Conservation (phyloP, 2,113 vertebrate species). For the Condylura cristata region DNA sequence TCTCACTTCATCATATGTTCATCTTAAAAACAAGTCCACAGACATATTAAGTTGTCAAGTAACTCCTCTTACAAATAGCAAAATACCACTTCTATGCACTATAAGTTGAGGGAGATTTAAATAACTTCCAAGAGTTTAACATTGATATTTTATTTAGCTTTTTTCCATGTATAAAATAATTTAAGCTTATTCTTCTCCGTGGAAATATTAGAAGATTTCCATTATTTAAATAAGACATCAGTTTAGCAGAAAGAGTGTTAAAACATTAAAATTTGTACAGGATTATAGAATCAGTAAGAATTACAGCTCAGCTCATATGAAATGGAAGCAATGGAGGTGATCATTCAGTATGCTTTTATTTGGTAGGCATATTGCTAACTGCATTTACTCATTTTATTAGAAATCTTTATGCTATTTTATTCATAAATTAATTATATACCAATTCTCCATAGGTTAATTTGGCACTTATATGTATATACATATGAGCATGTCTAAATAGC, state of each 20-base stretch:
- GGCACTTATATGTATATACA: not conserved
- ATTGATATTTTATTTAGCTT: not conserved
- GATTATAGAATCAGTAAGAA: constrained; percentile 1
- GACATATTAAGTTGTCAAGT: not conserved
- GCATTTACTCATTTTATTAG: not conserved
- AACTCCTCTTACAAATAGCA: not conserved
- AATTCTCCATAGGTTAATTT: not conserved
- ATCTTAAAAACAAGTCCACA: constrained; percentile 35
- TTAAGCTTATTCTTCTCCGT: not conserved
- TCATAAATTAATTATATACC: constrained; percentile 24
- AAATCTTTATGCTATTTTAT: not conserved
- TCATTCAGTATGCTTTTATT: not conserved
- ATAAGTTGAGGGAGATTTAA: not conserved
- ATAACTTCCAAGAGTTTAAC: constrained; percentile 15
- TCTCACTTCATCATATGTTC: not conserved
- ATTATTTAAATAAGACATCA: not conserved
- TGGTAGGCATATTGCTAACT: not conserved
- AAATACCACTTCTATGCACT: not conserved
- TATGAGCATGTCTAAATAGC: not conserved
- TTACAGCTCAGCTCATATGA: not conserved
- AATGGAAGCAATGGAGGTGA: not conserved
- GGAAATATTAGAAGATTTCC: not conserved
- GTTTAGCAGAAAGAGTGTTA: not conserved
- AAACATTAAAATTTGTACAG: not conserved
- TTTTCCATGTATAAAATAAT: not conserved